Percentiles rank a stretch among this genome's conserved stretches.
Conservation (phyloP, 2,888 invertebrate species). For the Criorhina ranunculi region DNA sequence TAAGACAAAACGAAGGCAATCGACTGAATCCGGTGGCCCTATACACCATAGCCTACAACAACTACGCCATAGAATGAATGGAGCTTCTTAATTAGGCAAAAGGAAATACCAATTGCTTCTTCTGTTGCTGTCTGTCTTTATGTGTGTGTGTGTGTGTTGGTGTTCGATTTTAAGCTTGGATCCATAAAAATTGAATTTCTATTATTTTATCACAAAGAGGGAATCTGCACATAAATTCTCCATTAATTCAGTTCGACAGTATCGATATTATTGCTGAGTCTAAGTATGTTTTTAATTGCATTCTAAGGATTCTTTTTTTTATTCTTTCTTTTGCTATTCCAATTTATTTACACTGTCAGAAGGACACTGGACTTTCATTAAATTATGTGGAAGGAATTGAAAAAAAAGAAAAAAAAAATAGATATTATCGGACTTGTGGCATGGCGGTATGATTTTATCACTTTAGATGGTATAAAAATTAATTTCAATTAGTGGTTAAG, state of each 20-base stretch:
- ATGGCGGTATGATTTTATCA: constrained; percentile 28
- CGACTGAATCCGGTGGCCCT: neutral
- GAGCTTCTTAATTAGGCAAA: constrained; percentile 69
- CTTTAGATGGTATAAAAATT: constrained; percentile 42
- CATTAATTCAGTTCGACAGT: constrained; percentile 59
- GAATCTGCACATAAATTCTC: constrained; percentile 38
- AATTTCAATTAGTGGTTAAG: constrained; percentile 56
- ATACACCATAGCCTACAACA: neutral
- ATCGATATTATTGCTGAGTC: constrained; percentile 58
- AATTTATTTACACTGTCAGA: neutral
- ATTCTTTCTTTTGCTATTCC: neutral
- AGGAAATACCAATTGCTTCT: constrained; percentile 55
- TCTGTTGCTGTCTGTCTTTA: neutral
- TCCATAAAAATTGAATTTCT: constrained; percentile 59
- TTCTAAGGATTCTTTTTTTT: constrained; percentile 25
- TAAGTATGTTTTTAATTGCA: constrained; percentile 58
- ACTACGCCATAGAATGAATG: constrained; percentile 31
- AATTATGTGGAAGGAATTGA: constrained; percentile 32
- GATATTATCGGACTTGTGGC: constrained; percentile 25
- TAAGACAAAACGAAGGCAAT: constrained; percentile 17
- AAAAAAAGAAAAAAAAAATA: constrained; percentile 21
- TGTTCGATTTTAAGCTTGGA: constrained; percentile 52
- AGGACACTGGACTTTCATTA: neutral
- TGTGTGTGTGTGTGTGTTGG: neutral
- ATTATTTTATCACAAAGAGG: constrained; percentile 40